These are phyloP conservation scores for Neolamprologus fasciatus DNA, from an alignment of 2,113 vertebrate genomes.

Conservation along the genomic window DNA sequence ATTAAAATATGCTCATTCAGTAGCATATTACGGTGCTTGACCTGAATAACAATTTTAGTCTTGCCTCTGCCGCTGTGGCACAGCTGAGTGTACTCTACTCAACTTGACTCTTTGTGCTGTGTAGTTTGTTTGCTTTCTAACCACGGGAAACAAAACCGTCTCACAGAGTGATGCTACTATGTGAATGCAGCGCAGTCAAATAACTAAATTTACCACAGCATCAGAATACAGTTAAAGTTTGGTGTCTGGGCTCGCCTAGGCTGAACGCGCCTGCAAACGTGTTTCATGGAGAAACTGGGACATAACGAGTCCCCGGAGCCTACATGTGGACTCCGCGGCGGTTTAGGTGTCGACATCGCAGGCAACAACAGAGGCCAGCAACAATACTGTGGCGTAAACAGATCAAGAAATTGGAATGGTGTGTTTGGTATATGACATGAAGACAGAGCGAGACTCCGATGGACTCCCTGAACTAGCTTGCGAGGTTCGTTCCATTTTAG, in stretches of 20 bases:
- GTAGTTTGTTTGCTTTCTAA: not conserved
- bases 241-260: not conserved
- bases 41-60: slow-evolving; percentile 62
- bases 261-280: not conserved
- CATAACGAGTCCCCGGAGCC: not conserved
- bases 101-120: not conserved
- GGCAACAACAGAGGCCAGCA: not conserved
- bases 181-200: not conserved
- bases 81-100: not conserved
- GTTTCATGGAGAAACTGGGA: not conserved
- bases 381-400: not conserved
- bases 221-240: not conserved
- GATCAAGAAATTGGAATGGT: not conserved
- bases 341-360: not conserved
- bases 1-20: slow-evolving; percentile 64
- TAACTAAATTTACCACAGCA: not conserved
- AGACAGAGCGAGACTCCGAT: not conserved
- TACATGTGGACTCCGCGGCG: not conserved
- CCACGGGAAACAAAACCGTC: not conserved
- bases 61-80: not conserved
- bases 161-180: not conserved
- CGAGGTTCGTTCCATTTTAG: not conserved
- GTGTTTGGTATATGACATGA: not conserved
- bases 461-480: not conserved
- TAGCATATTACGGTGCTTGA: slow-evolving; percentile 40